Evolutionary conservation across 2,888 invertebrate species (phyloP), one percentile per base, ranked within the genome.

Genomic region (Pedicia rivosa): DNA sequence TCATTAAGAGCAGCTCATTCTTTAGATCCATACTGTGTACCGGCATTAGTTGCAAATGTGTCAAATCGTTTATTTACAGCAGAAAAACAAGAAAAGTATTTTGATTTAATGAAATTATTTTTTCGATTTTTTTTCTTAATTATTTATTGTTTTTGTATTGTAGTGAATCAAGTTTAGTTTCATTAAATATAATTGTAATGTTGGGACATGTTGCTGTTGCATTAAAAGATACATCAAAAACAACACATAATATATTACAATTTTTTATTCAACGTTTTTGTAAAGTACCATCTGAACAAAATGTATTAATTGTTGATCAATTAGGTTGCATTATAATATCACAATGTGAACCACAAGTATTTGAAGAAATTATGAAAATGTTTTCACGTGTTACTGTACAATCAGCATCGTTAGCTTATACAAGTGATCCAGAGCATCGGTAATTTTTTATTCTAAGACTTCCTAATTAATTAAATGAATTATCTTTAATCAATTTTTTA

Each of bases 321-420:
- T 67, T 99, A 32, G 97, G 97, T 10, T 92, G 92, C 55, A 97
- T 99, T 81, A 84, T 97, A 40, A 87, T 98, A 37, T 90, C 94
- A 1, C 84, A 84, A 51, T 86, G 86, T 46, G 86, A 84, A 49
- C 74, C 78, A 1, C 69, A 74, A 22, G 76, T 79, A 14, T 88
- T 92, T 54, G 91, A 91, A 49, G 91, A 91, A 56, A 90, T 98
- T 43, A 92, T 98, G 94, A 78, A 87, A 51, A 91, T 97, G 86
- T 97, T 97, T 62, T 87, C 83, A 1, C 83, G 87, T 57, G 91
- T 95, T 50, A 91, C 91, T 0, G 82, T 94, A 9, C 90, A 92
- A 52, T 84, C 88, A 6, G 84, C 90, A 42, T 83, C 80, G 43
- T 72, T 81, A 2, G 73, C 76, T 0, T 80, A 81, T 46, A 68